Evolutionary conservation across 2,888 invertebrate species (phyloP), one percentile per base, ranked within the genome.

Genomic region (Koerneria pararmatus): DNA sequence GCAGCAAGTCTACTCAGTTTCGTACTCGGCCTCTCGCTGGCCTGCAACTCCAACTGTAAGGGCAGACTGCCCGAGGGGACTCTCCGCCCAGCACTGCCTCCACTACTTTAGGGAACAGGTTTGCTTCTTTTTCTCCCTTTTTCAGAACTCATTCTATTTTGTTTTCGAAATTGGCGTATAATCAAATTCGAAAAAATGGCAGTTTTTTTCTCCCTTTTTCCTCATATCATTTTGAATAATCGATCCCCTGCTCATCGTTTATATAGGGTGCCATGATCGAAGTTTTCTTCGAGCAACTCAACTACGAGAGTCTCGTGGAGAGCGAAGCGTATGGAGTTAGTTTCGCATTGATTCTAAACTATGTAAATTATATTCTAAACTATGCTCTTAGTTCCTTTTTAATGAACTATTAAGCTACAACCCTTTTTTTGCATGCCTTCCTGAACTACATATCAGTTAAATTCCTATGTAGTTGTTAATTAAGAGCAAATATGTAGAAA

Each of bases 201-300:
- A 41, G 41, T 15, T 8, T 8, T 34, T 24, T 32, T 49, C 49
- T 49, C 49, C 3, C 4, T 49, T 4, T 15, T 15, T 15, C 11
- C 11, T 41, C 31, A 49, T 34, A 29, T 62, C n/a, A 31, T 22
- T 5, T 29, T n/a, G 22, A 56, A 29, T 32, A 3, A 56, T 29
- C 5, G n/a, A 56, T 27, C 22, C 15, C n/a, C 22, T 22, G 37
- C 4, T 34, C 32, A 35, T 22, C 24, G 8, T 37, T 24, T 41
- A 34, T 62, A 4, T 53, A 78, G 57, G 74, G 71, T 41, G 78
- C 77, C 29, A 69, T 78, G 70, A 74, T 80, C 31, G 79, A 80
- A 66, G 78, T 80, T 0, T 80, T 76, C 67, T 80, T 79, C 59
- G 80, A 80, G 57, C 79, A 81, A 64, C 72, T 80, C 61, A 80